These are phyloP conservation scores for Baccha elongata DNA, from an alignment of 2,888 invertebrate species.

Conservation along the genomic window DNA sequence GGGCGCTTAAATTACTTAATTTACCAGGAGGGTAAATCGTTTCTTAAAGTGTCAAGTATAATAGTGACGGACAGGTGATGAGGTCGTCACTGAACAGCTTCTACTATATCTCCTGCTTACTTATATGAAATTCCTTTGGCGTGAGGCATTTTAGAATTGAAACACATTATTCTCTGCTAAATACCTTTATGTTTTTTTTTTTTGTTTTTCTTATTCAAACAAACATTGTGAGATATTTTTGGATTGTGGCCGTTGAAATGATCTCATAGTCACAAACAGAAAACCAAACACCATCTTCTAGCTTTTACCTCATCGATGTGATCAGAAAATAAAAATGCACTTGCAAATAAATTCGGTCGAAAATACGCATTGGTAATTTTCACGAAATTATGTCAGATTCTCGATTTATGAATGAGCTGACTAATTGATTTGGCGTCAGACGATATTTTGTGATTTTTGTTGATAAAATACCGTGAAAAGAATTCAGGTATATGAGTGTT, in stretches of 20 bases:
- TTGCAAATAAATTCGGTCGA: background rate
- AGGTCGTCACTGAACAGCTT: background rate
- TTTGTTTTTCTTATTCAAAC: conserved; percentile 2
- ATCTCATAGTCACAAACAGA: conserved; percentile 36
- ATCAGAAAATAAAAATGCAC: conserved; percentile 23
- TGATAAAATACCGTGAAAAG: conserved; percentile 8
- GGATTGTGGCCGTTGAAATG: conserved; percentile 28
- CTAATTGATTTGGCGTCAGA: conserved; percentile 49
- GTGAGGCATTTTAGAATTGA: conserved; percentile 25
- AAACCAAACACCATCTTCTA: background rate
- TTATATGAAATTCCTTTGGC: conserved; percentile 17
- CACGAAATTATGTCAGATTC: conserved; percentile 39
- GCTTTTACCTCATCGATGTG: conserved; percentile 25
- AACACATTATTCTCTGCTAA: conserved; percentile 3
- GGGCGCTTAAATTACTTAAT: conserved; percentile 41
- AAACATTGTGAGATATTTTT: conserved; percentile 45
- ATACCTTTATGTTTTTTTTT: background rate
- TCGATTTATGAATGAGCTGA: conserved; percentile 43
- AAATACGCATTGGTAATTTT: conserved; percentile 7
- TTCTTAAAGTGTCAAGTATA: background rate
- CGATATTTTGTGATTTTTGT: background rate
- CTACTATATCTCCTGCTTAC: background rate
- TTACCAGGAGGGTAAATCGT: background rate
- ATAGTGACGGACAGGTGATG: conserved; percentile 52
- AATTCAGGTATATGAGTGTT: too few species aligned